These are phyloP conservation scores for Eulemur rufifrons DNA, from an alignment of 2,113 vertebrate genomes.

Conservation along the genomic window DNA sequence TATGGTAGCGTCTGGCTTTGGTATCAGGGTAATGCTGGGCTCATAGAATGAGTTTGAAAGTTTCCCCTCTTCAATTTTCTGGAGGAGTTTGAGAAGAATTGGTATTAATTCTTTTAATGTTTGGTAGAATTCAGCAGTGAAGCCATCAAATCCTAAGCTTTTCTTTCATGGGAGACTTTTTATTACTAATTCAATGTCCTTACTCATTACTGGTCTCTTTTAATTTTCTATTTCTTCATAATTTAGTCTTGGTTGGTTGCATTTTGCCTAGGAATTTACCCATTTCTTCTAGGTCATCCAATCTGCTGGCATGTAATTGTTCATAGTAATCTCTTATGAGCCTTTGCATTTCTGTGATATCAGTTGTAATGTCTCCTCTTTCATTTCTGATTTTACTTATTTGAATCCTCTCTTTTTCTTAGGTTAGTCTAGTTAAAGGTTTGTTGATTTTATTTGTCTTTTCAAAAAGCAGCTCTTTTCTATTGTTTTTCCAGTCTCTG, in stretches of 20 bases:
- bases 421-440: background rate
- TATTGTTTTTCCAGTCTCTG: background rate
- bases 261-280: too few relatives aligned
- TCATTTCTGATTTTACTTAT: background rate
- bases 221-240: background rate
- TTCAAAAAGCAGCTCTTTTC: background rate
- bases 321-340: background rate
- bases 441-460: background rate
- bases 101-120: background rate
- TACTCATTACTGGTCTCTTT: background rate
- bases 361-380: background rate
- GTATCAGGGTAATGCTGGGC: background rate
- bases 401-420: background rate
- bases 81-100: background rate
- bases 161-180: background rate
- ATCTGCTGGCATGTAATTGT: background rate
- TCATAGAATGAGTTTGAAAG: background rate
- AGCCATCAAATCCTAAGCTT: background rate
- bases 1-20: background rate
- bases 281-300: background rate
- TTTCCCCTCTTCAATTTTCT: background rate
- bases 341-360: background rate
- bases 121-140: background rate
- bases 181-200: background rate
- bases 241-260: background rate